These are phyloP conservation scores for Oceanodroma leucorhoa DNA, from an alignment of 2,797 vertebrate species.

Conservation along the genomic window DNA sequence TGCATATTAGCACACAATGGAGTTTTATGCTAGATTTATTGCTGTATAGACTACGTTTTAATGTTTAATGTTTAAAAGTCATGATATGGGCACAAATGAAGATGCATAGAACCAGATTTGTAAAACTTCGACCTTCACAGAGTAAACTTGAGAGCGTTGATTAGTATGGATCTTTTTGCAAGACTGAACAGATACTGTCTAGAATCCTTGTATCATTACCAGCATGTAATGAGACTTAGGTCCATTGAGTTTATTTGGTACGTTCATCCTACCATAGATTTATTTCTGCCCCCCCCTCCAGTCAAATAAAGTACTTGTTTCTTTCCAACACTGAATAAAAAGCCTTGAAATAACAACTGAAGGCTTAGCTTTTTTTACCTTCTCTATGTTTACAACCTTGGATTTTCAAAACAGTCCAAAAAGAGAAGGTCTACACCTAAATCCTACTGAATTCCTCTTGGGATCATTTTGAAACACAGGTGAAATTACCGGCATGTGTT, in stretches of 20 bases:
- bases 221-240: not conserved
- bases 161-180: not conserved
- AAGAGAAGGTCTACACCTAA: not conserved
- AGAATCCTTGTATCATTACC: not conserved
- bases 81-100: not conserved
- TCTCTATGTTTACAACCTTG: not conserved
- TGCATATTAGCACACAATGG: accelerated
- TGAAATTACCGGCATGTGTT: not conserved
- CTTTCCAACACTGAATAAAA: not conserved
- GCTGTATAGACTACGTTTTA: accelerated
- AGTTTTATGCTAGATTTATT: not conserved
- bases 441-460: not conserved
- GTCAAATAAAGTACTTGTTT: not conserved
- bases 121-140: not conserved
- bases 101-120: not conserved
- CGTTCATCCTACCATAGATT: not conserved
- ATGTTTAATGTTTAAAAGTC: not conserved
- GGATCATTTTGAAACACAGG: not conserved
- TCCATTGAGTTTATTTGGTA: not conserved
- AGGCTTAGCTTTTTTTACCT: not conserved
- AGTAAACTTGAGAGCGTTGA: not conserved
- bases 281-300: not conserved
- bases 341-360: not conserved
- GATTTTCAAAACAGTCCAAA: not conserved
- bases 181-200: not conserved